Conservation (phyloP, 2,113 vertebrate species). For the Sylvietta virens region DNA sequence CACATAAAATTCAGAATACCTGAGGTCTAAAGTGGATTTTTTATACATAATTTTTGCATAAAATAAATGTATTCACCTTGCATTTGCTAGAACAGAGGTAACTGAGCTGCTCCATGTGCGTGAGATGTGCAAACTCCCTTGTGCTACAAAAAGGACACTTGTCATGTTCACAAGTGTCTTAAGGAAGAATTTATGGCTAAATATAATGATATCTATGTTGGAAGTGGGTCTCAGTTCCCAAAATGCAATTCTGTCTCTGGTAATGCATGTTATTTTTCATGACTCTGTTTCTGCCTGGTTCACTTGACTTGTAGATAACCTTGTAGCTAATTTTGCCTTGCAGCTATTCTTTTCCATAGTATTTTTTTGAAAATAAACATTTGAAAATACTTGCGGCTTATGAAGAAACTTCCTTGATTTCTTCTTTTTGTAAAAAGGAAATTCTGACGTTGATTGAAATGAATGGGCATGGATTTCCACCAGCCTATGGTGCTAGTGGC, state of each 20-base stretch:
- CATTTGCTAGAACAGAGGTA: background rate
- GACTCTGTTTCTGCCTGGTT: background rate
- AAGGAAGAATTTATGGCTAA: background rate
- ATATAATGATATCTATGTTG: background rate
- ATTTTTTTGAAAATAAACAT: background rate
- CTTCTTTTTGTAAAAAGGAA: background rate
- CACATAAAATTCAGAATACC: background rate
- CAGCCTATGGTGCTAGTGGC: background rate
- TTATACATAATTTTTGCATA: background rate
- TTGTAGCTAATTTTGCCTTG: background rate
- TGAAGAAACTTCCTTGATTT: background rate
- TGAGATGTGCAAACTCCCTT: background rate
- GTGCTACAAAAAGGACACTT: background rate
- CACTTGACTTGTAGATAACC: background rate
- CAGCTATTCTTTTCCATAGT: background rate
- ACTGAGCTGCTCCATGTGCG: background rate
- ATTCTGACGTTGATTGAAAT: background rate
- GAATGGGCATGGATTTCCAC: background rate
- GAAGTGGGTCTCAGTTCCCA: background rate
- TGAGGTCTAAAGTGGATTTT: background rate
- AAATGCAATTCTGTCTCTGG: background rate
- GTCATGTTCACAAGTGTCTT: background rate
- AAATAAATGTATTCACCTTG: background rate
- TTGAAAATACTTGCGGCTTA: background rate
- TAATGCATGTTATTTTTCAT: background rate